Evolutionary conservation across 2,797 vertebrate genomes (phyloP), one percentile per base, ranked within the genome.

Genomic region (Galagoides demidoff): DNA sequence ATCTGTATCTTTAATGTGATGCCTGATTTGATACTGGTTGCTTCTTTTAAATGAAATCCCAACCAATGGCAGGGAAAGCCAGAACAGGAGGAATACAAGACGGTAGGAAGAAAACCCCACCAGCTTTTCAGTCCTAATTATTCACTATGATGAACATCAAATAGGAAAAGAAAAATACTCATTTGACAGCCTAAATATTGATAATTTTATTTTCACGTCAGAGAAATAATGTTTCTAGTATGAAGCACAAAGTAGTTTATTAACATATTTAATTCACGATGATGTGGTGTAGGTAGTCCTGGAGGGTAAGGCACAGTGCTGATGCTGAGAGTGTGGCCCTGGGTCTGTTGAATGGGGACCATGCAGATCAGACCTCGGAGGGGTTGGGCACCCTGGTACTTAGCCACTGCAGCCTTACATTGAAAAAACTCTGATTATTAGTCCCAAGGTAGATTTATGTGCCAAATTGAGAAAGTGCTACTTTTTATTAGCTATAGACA

Each of bases 271-370:
- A 49, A 77, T 0, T 22, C 16, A 49, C 39, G 66, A 25, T 6
- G 23, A 83, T 0, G 25, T 3, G 12, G n/a, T 17, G 5, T 3
- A 0, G 25, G 29, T 10, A 49, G 37, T 37, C 7, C 4, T 23
- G 2, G 17, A 77, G 59, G 3, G 7, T 61, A 5, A 5, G 31
- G 66, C 23, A 55, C 31, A 19, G 31, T 2, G 39, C 2, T 14
- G n/a, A 81, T 25, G 16, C 19, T 3, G 20, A 52, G 0, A 0
- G 49, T 6, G 1, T 22, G 31, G 59, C 23, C 39, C 5, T 37
- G 85, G 1, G 7, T 7, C 25, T 39, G 22, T 3, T 37, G 7
- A 45, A 2, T 0, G 13, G 31, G 14, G 27, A 13, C 1, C 11
- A 6, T 0, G 34, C 22, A 29, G 22, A n/a, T 19, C 23, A 61